Conservation (phyloP, 2,888 invertebrate species). For the Encarsia formosa region DNA sequence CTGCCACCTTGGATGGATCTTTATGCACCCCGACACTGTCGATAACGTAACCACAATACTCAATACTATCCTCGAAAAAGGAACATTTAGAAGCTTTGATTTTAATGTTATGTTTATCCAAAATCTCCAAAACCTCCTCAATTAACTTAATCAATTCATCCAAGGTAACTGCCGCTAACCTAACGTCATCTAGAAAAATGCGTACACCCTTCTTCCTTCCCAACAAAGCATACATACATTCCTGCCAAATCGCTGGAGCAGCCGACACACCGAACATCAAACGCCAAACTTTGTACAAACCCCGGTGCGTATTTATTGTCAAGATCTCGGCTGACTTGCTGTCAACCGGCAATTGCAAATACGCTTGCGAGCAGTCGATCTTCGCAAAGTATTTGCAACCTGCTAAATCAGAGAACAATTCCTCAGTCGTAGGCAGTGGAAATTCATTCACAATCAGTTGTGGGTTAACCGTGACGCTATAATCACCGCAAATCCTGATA, state of each 20-base stretch:
- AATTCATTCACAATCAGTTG: conserved; percentile 30
- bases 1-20: conserved; percentile 7
- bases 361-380: conserved; percentile 32
- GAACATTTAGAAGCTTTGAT: conserved; percentile 3
- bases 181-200: neutral
- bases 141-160: neutral
- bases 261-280: neutral
- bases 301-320: conserved; percentile 21
- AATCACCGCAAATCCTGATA: conserved; percentile 1
- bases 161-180: neutral
- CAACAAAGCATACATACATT: neutral
- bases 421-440: conserved; percentile 33
- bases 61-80: conserved; percentile 13
- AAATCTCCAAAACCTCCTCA: conserved; percentile 1
- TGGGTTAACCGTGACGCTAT: conserved; percentile 35
- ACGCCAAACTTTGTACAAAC: neutral
- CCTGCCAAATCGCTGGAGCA: conserved; percentile 3
- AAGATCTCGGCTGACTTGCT: neutral
- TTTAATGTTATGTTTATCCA: conserved; percentile 3
- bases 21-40: conserved; percentile 20
- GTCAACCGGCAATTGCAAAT: conserved; percentile 15
- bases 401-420: conserved; percentile 31
- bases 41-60: conserved; percentile 21
- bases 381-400: conserved; percentile 33
- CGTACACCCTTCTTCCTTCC: neutral